A percentile compares a stretch with the other conserved stretches of the same genome.
These are phyloP conservation scores for Myopa testacea DNA, from an alignment of 2,888 invertebrate species.

Conservation along the genomic window DNA sequence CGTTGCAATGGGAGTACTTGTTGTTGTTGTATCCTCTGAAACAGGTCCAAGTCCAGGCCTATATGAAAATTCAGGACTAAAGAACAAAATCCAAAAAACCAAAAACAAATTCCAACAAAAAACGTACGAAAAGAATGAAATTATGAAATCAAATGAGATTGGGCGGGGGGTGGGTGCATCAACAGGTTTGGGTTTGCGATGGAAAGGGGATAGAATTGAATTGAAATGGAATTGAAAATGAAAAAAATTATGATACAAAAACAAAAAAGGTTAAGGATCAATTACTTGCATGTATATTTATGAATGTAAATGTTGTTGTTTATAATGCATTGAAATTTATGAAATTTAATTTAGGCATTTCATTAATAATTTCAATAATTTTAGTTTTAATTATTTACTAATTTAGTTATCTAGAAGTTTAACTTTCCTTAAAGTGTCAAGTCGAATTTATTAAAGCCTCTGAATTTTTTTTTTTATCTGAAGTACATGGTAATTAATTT, in stretches of 20 bases:
- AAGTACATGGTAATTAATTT: too few species aligned
- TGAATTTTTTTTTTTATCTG: too few species aligned
- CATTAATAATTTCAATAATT: too few species aligned
- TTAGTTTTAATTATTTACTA: too few species aligned
- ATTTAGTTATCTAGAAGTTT: too few species aligned
- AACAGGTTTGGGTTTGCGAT: not conserved
- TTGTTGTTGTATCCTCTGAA: conserved; percentile 70
- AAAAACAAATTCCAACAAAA: conserved; percentile 37
- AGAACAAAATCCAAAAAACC: conserved; percentile 38
- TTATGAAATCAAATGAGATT: conserved; percentile 39
- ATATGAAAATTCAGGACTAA: conserved; percentile 87
- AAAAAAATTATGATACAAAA: conserved; percentile 21
- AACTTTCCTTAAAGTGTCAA: too few species aligned
- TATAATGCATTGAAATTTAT: not conserved
- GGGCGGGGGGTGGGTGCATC: not conserved
- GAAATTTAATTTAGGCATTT: not conserved
- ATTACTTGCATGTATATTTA: conserved; percentile 3
- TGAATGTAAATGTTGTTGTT: too few species aligned
- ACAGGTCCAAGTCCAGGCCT: conserved; percentile 78
- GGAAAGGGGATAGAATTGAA: conserved; percentile 49
- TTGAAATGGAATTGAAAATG: conserved; percentile 49
- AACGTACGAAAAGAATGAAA: conserved; percentile 46
- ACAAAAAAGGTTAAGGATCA: not conserved
- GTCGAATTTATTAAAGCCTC: too few species aligned
- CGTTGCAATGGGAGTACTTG: conserved; percentile 55